Percentiles rank a stretch among this genome's conserved stretches.
These are phyloP conservation scores for Schlechtendalia chinensis DNA, from an alignment of 1,140 invertebrate species.

Conservation along the genomic window DNA sequence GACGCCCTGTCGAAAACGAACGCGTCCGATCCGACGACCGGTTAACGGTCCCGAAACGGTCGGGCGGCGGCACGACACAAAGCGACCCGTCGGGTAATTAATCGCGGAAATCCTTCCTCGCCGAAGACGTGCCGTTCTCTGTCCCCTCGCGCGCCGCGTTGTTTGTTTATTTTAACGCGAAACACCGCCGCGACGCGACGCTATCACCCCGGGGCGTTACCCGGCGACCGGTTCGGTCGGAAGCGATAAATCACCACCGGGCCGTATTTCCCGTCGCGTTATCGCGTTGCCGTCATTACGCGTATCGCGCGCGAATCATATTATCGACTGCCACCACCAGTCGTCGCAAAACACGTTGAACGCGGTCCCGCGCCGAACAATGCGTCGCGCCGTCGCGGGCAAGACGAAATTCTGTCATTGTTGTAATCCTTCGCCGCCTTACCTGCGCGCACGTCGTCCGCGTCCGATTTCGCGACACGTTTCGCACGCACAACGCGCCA, in stretches of 20 bases:
- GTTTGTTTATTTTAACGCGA: background rate
- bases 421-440: background rate
- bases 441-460: background rate
- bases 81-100: too few species aligned
- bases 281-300: background rate
- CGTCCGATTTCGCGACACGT: conserved; percentile 17
- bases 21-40: too few species aligned
- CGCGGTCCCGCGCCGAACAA: background rate
- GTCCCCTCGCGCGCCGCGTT: background rate
- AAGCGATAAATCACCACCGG: conserved; percentile 7
- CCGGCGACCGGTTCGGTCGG: background rate
- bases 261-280: background rate
- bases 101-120: too few species aligned
- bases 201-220: conserved; percentile 27
- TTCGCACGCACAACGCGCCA: too few species aligned
- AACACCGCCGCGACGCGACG: background rate
- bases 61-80: too few species aligned
- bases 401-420: background rate
- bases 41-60: too few species aligned
- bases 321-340: too few species aligned
- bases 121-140: too few species aligned
- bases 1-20: too few species aligned
- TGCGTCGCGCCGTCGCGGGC: background rate
- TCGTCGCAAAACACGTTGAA: too few species aligned
- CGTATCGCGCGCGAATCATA: background rate